Percentiles rank a stretch among this genome's conserved stretches.
Evolutionary conservation across 2,888 invertebrate species (phyloP).

Genomic region (Volucella zonaria): DNA sequence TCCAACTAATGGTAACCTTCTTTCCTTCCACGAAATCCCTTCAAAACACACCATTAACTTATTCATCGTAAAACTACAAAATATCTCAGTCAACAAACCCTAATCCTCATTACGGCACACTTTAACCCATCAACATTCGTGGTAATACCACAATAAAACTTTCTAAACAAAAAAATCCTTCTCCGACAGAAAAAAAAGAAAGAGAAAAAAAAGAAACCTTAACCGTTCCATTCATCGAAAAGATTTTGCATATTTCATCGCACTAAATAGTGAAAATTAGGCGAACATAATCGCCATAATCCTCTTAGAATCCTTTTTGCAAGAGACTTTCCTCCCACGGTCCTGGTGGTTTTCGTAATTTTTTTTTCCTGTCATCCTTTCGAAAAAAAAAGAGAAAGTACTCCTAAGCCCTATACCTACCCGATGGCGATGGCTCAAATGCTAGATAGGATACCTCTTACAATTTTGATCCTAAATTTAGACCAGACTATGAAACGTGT

Average conservation of each 20-base stretch:
- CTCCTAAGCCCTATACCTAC: neutral
- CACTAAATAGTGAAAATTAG: conserved; percentile 64
- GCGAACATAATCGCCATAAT: conserved; percentile 59
- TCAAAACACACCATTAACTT: conserved; percentile 17
- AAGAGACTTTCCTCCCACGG: conserved; percentile 33
- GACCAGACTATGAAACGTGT: conserved; percentile 33
- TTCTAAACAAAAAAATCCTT: conserved; percentile 10
- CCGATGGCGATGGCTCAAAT: neutral
- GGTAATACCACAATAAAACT: conserved; percentile 3
- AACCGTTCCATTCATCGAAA: conserved; percentile 24
- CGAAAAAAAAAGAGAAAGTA: neutral
- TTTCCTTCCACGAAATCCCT: too few relatives aligned
- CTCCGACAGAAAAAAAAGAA: neutral
- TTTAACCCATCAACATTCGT: conserved; percentile 26
- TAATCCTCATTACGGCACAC: conserved; percentile 12
- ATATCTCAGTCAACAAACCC: conserved; percentile 4
- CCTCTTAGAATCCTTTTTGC: conserved; percentile 51
- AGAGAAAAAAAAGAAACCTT: conserved; percentile 6
- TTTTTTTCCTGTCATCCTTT: conserved; percentile 4
- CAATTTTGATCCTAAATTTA: conserved; percentile 50
- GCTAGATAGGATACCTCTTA: conserved; percentile 12
- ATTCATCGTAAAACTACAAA: conserved; percentile 17
- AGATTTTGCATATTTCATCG: conserved; percentile 51
- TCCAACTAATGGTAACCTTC: too few relatives aligned
- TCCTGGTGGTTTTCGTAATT: neutral